Conservation (phyloP, 2,113 vertebrate genomes). For the Microcebus ravelobensis region DNA sequence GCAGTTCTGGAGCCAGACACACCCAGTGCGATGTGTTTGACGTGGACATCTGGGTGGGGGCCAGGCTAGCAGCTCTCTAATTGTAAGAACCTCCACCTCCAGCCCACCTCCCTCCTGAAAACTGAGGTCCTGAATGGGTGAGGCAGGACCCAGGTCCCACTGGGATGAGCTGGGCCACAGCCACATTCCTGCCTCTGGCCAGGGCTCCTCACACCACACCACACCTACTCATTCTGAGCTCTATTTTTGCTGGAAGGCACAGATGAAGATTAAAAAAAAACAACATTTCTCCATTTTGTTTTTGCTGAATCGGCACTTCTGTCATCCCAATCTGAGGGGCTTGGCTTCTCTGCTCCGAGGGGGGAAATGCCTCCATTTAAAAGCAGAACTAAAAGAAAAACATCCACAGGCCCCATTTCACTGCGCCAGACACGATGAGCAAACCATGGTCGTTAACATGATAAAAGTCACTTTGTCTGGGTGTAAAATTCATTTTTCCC, state of each 20-base stretch:
- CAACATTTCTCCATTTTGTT: conserved; percentile 11
- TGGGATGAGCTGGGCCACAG: neutral
- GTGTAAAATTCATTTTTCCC: conserved; percentile 83
- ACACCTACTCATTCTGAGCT: conserved; percentile 61
- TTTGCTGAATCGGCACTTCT: conserved; percentile 72
- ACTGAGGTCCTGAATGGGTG: neutral
- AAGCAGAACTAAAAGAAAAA: conserved; percentile 77
- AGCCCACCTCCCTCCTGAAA: neutral
- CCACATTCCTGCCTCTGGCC: neutral
- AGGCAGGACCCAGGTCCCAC: neutral
- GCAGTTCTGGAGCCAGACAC: neutral
- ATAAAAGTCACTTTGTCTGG: conserved; percentile 83
- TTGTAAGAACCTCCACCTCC: neutral
- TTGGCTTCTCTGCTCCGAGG: conserved; percentile 66
- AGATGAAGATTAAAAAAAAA: conserved; percentile 69
- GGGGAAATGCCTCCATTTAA: conserved; percentile 66
- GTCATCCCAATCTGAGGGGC: conserved; percentile 71
- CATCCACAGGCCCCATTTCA: conserved; percentile 73
- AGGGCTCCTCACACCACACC: neutral
- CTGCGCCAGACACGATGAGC: conserved; percentile 78
- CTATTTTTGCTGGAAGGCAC: conserved; percentile 72
- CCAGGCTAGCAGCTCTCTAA: neutral
- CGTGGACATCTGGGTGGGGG: neutral
- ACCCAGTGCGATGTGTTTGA: fast-evolving
- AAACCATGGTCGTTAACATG: conserved; percentile 82